Conservation (phyloP, 2,113 vertebrate genomes). For the Stegastes partitus region DNA sequence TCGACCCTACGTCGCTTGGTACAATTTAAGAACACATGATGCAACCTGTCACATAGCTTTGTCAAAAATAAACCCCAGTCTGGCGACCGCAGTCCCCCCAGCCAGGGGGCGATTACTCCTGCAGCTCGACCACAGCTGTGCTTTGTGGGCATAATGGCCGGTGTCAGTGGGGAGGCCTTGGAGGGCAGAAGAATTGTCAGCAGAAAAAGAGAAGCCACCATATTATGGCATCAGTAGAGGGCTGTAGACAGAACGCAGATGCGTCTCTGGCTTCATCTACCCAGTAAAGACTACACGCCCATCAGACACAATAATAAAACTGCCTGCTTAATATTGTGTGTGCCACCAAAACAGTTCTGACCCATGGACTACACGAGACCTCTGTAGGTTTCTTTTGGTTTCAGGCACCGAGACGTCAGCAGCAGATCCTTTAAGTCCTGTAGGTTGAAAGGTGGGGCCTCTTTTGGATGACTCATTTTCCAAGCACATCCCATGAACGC, state of each 20-base stretch:
- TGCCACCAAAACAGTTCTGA: too few relatives aligned
- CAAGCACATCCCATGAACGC: too few relatives aligned
- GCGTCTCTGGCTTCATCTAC: constrained; percentile 17
- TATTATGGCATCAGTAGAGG: constrained; percentile 29
- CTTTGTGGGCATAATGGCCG: constrained; percentile 29
- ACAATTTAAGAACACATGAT: constrained; percentile 57
- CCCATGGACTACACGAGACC: too few relatives aligned
- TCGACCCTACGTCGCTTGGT: constrained; percentile 22
- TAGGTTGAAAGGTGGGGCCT: too few relatives aligned
- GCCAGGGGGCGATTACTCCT: constrained; percentile 2
- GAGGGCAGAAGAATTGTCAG: constrained; percentile 23
- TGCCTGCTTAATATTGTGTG: not conserved
- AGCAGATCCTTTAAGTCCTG: too few relatives aligned
- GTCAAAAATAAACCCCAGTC: constrained; percentile 65
- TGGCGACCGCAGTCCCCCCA: constrained; percentile 25
- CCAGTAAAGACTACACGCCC: not conserved
- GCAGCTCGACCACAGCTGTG: constrained; percentile 55
- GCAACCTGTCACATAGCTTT: constrained; percentile 64
- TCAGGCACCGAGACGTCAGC: too few relatives aligned
- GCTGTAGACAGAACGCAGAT: constrained; percentile 45
- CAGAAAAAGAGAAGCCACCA: constrained; percentile 26
- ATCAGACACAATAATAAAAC: too few relatives aligned
- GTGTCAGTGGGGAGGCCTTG: constrained; percentile 20
- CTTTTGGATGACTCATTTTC: too few relatives aligned
- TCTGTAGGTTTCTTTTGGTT: too few relatives aligned